Evolutionary conservation across 2,888 invertebrate species (phyloP).

Genomic region (Ptychoptera contaminata): DNA sequence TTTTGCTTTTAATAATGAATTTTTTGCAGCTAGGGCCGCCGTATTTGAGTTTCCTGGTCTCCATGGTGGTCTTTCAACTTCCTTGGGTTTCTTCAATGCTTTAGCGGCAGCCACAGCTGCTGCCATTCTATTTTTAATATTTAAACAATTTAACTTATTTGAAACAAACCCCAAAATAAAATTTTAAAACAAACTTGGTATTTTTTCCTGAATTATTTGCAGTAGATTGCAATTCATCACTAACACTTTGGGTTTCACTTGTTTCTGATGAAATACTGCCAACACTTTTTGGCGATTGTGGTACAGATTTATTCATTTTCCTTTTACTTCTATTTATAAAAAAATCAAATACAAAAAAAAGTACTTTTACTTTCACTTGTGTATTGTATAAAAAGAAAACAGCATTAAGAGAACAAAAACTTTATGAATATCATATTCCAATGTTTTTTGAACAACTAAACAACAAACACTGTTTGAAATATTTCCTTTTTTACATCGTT

Average conservation of each 20-base stretch:
- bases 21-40: conserved; percentile 27
- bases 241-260: conserved; percentile 25
- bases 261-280: conserved; percentile 26
- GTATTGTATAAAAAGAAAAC: background rate
- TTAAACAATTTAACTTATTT: background rate
- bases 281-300: background rate
- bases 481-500: no score
- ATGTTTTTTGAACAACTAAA: background rate
- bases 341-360: background rate
- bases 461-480: no score
- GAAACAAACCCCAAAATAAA: background rate
- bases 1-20: conserved; percentile 26
- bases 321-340: no score
- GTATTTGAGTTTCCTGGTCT: conserved; percentile 23
- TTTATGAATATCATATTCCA: background rate
- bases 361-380: background rate
- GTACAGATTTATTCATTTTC: no score
- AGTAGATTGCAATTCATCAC: conserved; percentile 16
- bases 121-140: background rate
- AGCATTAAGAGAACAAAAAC: background rate
- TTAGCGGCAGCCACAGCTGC: background rate
- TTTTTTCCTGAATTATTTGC: conserved; percentile 1
- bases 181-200: background rate
- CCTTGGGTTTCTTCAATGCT: conserved; percentile 9
- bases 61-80: conserved; percentile 29